These are phyloP conservation scores for Leptinotarsa rubiginosa DNA, from an alignment of 2,888 invertebrate genomes.

Conservation along the genomic window DNA sequence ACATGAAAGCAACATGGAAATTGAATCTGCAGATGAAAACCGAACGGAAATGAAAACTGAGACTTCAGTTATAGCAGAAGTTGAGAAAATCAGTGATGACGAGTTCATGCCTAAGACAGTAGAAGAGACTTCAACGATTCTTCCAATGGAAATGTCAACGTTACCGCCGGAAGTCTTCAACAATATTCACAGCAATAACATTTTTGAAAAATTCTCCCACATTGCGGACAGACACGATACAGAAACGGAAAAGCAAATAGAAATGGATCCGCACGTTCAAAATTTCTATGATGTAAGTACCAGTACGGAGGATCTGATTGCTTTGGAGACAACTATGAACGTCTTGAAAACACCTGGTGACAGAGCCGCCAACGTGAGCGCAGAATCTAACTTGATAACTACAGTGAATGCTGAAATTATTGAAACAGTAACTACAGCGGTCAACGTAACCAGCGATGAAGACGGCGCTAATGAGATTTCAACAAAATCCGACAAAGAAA, in stretches of 20 bases:
- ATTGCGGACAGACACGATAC: constrained; percentile 17
- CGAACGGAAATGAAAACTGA: constrained; percentile 7
- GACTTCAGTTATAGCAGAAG: not conserved
- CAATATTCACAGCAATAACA: constrained; percentile 60
- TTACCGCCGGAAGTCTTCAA: constrained; percentile 59
- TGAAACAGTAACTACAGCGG: constrained; percentile 31
- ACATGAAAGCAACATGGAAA: not conserved
- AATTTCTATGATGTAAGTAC: constrained; percentile 51
- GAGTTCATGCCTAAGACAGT: not conserved
- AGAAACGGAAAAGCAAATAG: constrained; percentile 16
- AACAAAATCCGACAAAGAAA: constrained; percentile 11
- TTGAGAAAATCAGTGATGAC: not conserved
- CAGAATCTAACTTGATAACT: constrained; percentile 30
- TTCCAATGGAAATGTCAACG: constrained; percentile 24
- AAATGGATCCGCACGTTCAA: constrained; percentile 30
- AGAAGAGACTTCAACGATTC: constrained; percentile 17
- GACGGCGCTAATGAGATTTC: constrained; percentile 38
- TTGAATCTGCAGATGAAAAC: not conserved
- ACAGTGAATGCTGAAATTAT: constrained; percentile 31
- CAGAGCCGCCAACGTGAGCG: constrained; percentile 32
- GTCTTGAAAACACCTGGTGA: constrained; percentile 42
- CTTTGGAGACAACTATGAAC: constrained; percentile 63
- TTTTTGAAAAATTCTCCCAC: constrained; percentile 48
- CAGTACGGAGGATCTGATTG: constrained; percentile 63
- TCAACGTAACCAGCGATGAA: constrained; percentile 28